Conservation (phyloP, 2,888 invertebrate species). For the Entomobrya multifasciata region DNA sequence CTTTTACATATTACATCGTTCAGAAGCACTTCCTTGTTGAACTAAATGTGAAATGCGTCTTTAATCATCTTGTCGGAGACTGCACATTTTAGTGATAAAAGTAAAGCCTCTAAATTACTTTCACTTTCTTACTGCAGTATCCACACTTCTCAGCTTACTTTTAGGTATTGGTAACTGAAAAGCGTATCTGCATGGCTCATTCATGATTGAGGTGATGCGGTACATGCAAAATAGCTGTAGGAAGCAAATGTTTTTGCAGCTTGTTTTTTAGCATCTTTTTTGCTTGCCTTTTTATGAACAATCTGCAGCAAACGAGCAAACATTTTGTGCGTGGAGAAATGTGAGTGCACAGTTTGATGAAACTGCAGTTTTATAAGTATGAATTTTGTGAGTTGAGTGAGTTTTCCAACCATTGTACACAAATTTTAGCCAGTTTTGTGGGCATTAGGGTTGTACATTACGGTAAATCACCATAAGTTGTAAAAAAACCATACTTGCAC, state of each 20-base stretch:
- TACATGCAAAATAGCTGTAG: no score
- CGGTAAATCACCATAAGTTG: constrained; percentile 7
- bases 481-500: constrained; percentile 1
- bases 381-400: no score
- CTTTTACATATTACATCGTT: not conserved
- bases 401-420: no score
- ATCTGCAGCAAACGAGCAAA: no score
- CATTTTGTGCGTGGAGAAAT: no score
- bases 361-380: no score
- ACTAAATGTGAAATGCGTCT: constrained; percentile 52
- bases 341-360: no score
- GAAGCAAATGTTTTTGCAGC: not conserved
- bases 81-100: constrained; percentile 34
- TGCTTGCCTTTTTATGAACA: no score
- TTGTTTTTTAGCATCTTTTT: no score
- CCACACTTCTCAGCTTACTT: not conserved
- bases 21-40: constrained; percentile 50
- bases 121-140: constrained; percentile 38
- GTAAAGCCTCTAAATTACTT: constrained; percentile 52
- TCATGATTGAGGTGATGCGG: not conserved
- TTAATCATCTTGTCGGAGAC: constrained; percentile 51
- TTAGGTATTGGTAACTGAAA: no score
- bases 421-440: constrained; percentile 20
- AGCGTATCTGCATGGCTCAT: no score
- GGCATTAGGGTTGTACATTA: constrained; percentile 1